Conservation (phyloP, 2,113 vertebrate genomes). For the Scophthalmus maximus region DNA sequence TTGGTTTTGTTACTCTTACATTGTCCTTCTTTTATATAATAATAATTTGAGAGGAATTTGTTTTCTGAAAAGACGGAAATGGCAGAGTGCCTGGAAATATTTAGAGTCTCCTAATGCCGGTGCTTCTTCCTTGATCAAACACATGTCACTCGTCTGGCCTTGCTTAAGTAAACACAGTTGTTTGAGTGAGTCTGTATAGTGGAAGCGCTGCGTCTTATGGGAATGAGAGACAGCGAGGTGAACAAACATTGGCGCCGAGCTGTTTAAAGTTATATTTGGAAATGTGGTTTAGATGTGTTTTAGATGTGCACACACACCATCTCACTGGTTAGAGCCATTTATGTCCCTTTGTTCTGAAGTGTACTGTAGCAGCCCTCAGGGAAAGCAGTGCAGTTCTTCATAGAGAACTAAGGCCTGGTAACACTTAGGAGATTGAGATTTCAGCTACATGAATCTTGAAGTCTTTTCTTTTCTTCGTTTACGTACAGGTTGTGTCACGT, state of each 20-base stretch:
- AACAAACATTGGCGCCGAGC: slow-evolving; percentile 67
- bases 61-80: background rate
- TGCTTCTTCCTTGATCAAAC: slow-evolving; percentile 55
- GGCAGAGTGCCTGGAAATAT: background rate
- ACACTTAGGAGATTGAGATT: slow-evolving; percentile 32
- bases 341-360: slow-evolving; percentile 61
- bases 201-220: slow-evolving; percentile 52
- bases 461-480: slow-evolving; percentile 1
- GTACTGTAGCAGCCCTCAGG: slow-evolving; percentile 46
- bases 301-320: slow-evolving; percentile 5
- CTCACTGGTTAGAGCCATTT: slow-evolving; percentile 58
- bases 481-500: slow-evolving; percentile 19
- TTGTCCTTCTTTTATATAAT: slow-evolving; percentile 2
- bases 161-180: slow-evolving; percentile 48
- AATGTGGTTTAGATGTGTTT: slow-evolving; percentile 56
- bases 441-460: slow-evolving; percentile 28
- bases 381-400: slow-evolving; percentile 29
- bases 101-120: slow-evolving; percentile 11
- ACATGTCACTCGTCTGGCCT: slow-evolving; percentile 57
- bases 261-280: slow-evolving; percentile 77
- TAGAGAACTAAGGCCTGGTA: slow-evolving; percentile 31
- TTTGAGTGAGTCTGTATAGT: slow-evolving; percentile 60
- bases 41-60: background rate
- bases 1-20: background rate
- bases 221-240: slow-evolving; percentile 66